A percentile compares a stretch with the other conserved stretches of the same genome.
Evolutionary conservation across 2,888 invertebrate species (phyloP).

Genomic region (Tenthredo livida): DNA sequence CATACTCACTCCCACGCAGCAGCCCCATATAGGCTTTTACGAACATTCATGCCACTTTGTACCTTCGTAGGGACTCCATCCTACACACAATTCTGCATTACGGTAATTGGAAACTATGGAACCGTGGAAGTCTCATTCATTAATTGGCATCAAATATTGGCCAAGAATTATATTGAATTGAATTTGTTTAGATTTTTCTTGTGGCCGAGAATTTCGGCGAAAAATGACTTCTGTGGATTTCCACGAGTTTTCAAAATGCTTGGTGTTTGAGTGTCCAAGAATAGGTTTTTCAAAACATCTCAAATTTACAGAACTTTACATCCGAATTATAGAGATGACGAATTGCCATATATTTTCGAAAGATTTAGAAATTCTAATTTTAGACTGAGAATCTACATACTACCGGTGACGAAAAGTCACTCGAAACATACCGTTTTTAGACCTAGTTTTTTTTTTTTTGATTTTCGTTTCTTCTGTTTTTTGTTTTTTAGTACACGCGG

Average conservation of each 20-base stretch:
- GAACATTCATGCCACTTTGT: neutral
- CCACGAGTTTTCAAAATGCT: no score
- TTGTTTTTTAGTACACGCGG: neutral
- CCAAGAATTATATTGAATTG: no score
- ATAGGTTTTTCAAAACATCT: no score
- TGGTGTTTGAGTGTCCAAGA: no score
- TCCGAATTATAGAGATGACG: no score
- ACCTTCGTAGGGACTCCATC: neutral
- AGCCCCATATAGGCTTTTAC: neutral
- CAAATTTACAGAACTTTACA: no score
- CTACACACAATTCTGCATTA: conserved; percentile 1
- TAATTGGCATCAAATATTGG: neutral
- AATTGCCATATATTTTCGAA: no score
- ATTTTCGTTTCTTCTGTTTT: neutral
- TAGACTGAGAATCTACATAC: neutral
- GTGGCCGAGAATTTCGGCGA: no score
- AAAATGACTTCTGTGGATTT: no score
- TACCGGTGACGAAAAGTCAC: neutral
- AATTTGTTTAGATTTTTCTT: no score
- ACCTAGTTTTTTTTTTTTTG: neutral
- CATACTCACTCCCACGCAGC: neutral
- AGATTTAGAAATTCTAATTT: neutral
- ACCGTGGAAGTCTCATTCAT: neutral
- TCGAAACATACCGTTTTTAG: no score
- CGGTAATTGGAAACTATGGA: neutral